These are phyloP conservation scores for Drosophila jambulina DNA, from an alignment of 1,140 invertebrate species.

Conservation along the genomic window DNA sequence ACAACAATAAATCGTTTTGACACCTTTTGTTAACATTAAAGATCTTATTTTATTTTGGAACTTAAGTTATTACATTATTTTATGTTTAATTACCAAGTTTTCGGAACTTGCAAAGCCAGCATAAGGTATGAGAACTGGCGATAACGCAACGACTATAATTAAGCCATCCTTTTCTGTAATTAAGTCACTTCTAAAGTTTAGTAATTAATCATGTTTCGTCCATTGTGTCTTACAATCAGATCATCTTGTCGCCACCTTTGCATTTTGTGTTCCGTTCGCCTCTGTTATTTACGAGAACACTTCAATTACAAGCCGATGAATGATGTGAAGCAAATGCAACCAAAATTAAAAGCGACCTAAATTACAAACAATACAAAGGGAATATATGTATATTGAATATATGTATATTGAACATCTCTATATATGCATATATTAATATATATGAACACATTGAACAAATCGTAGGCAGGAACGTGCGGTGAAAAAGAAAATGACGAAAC, in stretches of 20 bases:
- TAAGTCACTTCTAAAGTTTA: neutral
- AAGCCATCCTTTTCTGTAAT: conserved; percentile 5
- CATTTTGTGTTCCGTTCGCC: conserved; percentile 17
- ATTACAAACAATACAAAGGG: conserved; percentile 72
- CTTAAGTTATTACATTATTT: neutral
- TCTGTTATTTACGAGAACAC: conserved; percentile 24
- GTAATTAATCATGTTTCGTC: conserved; percentile 14
- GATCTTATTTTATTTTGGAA: conserved; percentile 17
- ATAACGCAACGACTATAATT: conserved; percentile 15
- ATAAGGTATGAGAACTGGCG: conserved; percentile 27
- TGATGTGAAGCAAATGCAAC: conserved; percentile 54
- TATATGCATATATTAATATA: conserved; percentile 63
- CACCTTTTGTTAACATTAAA: conserved; percentile 61
- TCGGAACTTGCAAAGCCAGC: conserved; percentile 4
- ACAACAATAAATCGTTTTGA: conserved; percentile 66
- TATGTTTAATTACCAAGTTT: neutral
- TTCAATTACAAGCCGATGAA: conserved; percentile 56
- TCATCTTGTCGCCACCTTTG: conserved; percentile 23
- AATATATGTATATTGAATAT: conserved; percentile 57
- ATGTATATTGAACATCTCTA: conserved; percentile 59
- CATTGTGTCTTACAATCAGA: conserved; percentile 19
- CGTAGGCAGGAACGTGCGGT: conserved; percentile 85
- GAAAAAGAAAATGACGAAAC: conserved; percentile 66
- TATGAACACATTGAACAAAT: conserved; percentile 84
- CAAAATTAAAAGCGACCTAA: conserved; percentile 63